phyloP scores from a whole-genome alignment of 2,888 invertebrate genomes.

The Zonitis immaculata region DNA sequence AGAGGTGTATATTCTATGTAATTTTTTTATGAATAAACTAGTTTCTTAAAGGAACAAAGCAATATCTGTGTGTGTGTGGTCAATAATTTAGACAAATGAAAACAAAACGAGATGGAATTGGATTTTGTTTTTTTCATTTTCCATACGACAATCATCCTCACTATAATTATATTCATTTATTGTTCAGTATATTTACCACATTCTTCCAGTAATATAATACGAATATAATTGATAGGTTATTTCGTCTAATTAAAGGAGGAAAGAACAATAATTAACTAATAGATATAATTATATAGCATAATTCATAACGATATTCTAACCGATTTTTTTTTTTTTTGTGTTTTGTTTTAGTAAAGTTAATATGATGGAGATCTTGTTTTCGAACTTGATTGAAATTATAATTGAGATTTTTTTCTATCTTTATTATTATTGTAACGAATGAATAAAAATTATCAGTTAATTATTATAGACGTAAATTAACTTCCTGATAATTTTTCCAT shows the following conservation, averaged over 20 bases:
- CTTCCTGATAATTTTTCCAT: background rate
- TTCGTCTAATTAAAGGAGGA: background rate
- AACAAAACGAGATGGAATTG: background rate
- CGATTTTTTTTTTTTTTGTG: too few relatives aligned
- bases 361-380: background rate
- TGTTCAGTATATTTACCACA: background rate
- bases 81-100: background rate
- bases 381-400: background rate
- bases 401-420: background rate
- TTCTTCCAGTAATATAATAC: too few relatives aligned
- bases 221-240: too few relatives aligned
- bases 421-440: background rate
- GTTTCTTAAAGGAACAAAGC: background rate
- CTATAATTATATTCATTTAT: background rate
- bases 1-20: background rate
- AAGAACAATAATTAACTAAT: background rate
- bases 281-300: background rate
- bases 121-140: too few relatives aligned
- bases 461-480: background rate
- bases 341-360: too few relatives aligned
- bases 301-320: too few relatives aligned
- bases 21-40: background rate
- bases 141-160: background rate
- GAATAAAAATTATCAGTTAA: background rate
- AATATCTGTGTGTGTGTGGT: background rate